These are phyloP conservation scores for Drosophila baimaii DNA, from an alignment of 1,140 invertebrate genomes.

Conservation along the genomic window DNA sequence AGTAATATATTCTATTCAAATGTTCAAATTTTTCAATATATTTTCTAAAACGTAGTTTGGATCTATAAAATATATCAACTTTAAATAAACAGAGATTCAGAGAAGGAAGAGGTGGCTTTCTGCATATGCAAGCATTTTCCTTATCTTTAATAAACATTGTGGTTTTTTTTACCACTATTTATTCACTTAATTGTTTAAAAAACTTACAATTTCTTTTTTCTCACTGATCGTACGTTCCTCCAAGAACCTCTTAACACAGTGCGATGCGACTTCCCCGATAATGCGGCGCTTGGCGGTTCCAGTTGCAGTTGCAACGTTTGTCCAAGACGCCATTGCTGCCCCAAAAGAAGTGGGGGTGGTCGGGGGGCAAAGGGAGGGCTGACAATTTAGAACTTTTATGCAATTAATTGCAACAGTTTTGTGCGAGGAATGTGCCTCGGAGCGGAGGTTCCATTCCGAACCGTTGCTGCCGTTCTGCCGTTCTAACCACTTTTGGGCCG, in stretches of 20 bases:
- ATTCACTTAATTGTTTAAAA: no score
- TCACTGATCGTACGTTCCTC: no score
- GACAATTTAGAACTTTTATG: conserved; percentile 78
- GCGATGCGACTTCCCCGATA: conserved; percentile 21
- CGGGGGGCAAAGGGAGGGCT: conserved; percentile 25
- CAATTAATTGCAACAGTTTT: conserved; percentile 82
- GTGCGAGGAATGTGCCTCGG: conserved; percentile 64
- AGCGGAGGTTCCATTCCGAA: conserved; percentile 18
- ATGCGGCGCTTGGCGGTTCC: conserved; percentile 41
- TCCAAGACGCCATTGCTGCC: conserved; percentile 59
- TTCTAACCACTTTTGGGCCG: conserved; percentile 73
- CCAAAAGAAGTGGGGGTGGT: conserved; percentile 2
- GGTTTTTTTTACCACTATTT: no score
- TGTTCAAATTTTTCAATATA: no score
- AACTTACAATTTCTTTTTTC: no score
- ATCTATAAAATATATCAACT: no score
- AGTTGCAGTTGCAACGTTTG: conserved; percentile 51
- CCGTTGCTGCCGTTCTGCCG: conserved; percentile 54
- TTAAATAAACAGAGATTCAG: no score
- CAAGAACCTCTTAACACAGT: conserved; percentile 18
- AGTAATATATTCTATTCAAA: no score
- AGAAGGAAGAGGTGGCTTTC: neutral
- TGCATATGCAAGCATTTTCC: no score
- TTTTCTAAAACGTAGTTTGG: no score
- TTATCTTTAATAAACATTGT: no score